These are phyloP conservation scores for Solea solea DNA, from an alignment of 2,113 vertebrate species.

Conservation along the genomic window DNA sequence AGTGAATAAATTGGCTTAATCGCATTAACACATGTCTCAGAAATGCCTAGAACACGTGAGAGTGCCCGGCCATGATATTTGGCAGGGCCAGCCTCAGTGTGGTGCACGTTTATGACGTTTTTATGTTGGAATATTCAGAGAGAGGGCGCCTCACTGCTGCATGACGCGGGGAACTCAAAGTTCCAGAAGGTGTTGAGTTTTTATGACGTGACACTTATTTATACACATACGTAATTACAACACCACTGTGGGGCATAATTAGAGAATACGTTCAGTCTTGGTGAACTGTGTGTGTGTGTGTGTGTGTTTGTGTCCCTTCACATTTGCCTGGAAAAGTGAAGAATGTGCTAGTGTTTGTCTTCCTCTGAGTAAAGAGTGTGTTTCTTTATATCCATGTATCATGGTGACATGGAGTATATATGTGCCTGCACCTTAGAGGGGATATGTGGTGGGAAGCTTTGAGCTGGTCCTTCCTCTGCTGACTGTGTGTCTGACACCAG, in stretches of 20 bases:
- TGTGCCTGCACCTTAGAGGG: constrained; percentile 3
- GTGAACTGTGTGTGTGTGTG: constrained; percentile 1
- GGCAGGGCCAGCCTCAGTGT: constrained; percentile 32
- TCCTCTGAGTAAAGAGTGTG: constrained; percentile 4
- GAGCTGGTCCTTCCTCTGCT: constrained; percentile 47
- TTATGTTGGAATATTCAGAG: constrained; percentile 36
- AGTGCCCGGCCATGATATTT: constrained; percentile 8
- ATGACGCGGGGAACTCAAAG: constrained; percentile 41
- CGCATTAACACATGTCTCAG: constrained; percentile 7
- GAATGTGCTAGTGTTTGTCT: constrained; percentile 28
- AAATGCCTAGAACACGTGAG: constrained; percentile 11
- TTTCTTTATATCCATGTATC: constrained; percentile 5
- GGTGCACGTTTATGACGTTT: background rate
- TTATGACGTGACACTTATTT: constrained; percentile 73
- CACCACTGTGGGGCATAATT: constrained; percentile 47
- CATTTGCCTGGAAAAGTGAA: constrained; percentile 5
- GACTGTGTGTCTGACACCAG: constrained; percentile 61
- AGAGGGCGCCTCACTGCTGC: constrained; percentile 44
- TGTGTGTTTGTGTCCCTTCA: background rate
- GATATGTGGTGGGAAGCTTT: constrained; percentile 15
- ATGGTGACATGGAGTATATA: background rate
- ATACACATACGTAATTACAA: constrained; percentile 64
- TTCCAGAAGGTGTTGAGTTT: constrained; percentile 60
- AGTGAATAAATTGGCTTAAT: background rate
- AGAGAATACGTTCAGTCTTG: constrained; percentile 24